These are phyloP conservation scores for Limonius californicus DNA, from an alignment of 1,140 invertebrate genomes.

Conservation along the genomic window DNA sequence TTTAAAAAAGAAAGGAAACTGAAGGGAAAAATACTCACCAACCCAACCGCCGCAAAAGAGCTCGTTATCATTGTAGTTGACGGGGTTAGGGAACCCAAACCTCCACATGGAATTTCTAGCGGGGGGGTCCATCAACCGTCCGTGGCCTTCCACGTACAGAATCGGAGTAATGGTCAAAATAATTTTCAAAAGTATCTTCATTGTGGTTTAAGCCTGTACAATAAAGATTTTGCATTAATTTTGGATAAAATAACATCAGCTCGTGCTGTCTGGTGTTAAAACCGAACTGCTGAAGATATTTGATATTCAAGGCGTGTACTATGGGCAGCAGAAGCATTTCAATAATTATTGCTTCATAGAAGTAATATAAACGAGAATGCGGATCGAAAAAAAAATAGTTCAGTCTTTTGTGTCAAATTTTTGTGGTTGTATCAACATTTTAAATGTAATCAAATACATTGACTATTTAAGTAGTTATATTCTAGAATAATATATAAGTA, in stretches of 20 bases:
- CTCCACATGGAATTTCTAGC: slow-evolving; percentile 91
- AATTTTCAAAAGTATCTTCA: background rate
- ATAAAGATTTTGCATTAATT: background rate
- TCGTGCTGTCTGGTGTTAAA: background rate
- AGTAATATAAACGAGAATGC: background rate
- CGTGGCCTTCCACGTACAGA: slow-evolving; percentile 58
- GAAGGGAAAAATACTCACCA: slow-evolving; percentile 53
- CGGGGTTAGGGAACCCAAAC: slow-evolving; percentile 86
- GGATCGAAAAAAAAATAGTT: too few relatives aligned
- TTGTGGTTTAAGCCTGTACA: background rate
- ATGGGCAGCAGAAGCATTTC: background rate
- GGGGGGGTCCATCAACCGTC: slow-evolving; percentile 83
- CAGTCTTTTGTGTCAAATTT: too few relatives aligned
- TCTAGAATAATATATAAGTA: too few relatives aligned
- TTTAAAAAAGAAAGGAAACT: background rate
- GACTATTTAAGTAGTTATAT: too few relatives aligned
- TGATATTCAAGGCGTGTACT: background rate
- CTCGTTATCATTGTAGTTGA: slow-evolving; percentile 93
- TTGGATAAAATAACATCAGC: background rate
- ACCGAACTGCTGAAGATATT: background rate
- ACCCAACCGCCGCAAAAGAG: slow-evolving; percentile 77
- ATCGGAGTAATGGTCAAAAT: background rate
- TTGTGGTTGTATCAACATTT: too few relatives aligned
- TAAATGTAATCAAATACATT: too few relatives aligned
- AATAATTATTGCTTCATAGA: background rate